These are phyloP conservation scores for Brachylomia viminalis DNA, from an alignment of 2,888 invertebrate genomes.

Conservation along the genomic window DNA sequence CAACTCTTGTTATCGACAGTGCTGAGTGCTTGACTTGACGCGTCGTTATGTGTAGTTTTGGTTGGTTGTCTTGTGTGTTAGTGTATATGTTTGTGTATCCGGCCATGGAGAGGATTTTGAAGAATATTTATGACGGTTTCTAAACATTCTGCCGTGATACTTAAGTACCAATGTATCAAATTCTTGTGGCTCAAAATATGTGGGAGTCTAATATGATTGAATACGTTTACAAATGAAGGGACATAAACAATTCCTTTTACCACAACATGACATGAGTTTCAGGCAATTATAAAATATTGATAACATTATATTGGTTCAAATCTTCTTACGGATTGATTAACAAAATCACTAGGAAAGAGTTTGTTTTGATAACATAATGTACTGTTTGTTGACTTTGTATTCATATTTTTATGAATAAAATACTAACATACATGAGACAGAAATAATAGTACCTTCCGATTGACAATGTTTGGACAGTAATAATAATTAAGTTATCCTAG, in stretches of 20 bases:
- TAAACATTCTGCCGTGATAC: not conserved
- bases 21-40: constrained; percentile 64
- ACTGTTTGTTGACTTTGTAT: constrained; percentile 25
- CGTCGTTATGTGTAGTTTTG: constrained; percentile 54
- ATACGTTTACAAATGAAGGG: not conserved
- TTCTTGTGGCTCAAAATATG: not conserved
- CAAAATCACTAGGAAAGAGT: constrained; percentile 33
- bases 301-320: constrained; percentile 49
- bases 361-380: constrained; percentile 36
- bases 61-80: constrained; percentile 36
- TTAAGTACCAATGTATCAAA: not conserved
- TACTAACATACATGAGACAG: not conserved
- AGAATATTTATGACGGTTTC: not conserved
- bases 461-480: not conserved
- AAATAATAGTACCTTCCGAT: not conserved
- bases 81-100: not conserved
- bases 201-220: not conserved
- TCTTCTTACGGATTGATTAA: constrained; percentile 52
- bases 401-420: constrained; percentile 9
- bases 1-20: constrained; percentile 79
- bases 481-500: not conserved
- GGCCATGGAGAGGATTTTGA: not conserved
- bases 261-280: not conserved
- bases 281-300: constrained; percentile 53
- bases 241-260: constrained; percentile 22